Evolutionary conservation across 1,140 invertebrate species (phyloP).

Genomic region (Diabrotica virgifera): DNA sequence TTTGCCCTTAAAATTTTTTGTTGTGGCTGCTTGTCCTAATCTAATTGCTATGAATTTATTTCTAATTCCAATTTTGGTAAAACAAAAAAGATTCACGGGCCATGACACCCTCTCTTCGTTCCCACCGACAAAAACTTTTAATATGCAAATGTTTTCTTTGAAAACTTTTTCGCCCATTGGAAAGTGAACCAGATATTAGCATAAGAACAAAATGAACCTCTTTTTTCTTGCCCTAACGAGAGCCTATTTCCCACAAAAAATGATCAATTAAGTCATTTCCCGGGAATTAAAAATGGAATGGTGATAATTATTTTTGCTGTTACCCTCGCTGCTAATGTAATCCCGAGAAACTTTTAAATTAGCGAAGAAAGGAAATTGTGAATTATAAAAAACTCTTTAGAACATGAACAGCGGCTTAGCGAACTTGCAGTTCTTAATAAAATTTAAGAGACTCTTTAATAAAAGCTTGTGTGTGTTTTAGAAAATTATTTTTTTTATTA

Average conservation of each 20-base stretch:
- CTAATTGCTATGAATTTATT: not conserved
- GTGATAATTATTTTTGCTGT: slow-evolving; percentile 4
- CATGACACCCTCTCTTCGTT: not conserved
- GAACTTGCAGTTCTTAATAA: not conserved
- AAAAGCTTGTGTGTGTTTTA: not conserved
- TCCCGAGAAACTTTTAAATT: not conserved
- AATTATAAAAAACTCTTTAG: not conserved
- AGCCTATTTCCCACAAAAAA: slow-evolving; percentile 7
- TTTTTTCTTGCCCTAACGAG: not conserved
- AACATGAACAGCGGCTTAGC: not conserved
- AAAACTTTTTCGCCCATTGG: not conserved
- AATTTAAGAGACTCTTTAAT: not conserved
- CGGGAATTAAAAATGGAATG: slow-evolving; percentile 4
- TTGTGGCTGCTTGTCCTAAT: not conserved
- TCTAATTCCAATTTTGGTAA: not conserved
- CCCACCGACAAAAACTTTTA: not conserved
- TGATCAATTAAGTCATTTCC: not conserved
- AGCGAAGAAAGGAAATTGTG: not conserved
- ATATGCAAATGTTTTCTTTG: not conserved
- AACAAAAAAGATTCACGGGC: not conserved
- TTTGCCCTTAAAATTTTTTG: no score
- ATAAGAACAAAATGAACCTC: not conserved
- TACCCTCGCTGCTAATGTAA: not conserved
- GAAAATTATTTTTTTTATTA: not conserved
- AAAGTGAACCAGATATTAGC: not conserved